These are phyloP conservation scores for Cryptotis parvus DNA, from an alignment of 2,113 vertebrate species.

Conservation along the genomic window DNA sequence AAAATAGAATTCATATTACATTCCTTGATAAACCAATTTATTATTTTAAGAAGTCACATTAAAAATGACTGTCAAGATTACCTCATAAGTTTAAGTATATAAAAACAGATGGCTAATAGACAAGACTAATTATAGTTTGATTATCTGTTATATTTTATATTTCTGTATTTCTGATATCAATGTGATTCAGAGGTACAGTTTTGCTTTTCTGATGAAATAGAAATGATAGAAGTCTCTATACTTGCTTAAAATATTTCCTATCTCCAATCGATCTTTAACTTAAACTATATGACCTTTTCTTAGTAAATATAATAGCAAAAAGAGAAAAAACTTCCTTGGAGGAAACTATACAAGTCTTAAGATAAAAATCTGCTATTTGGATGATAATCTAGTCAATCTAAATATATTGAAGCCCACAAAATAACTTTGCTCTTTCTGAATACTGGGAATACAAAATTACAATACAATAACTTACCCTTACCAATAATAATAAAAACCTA, in stretches of 20 bases:
- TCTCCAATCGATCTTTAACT: slow-evolving; percentile 61
- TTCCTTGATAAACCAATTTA: slow-evolving; percentile 38
- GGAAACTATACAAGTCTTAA: neutral
- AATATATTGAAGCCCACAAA: neutral
- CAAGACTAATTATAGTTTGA: slow-evolving; percentile 23
- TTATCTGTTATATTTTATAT: neutral
- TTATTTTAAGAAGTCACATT: slow-evolving; percentile 32
- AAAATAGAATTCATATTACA: slow-evolving; percentile 37
- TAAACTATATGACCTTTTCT: slow-evolving; percentile 49
- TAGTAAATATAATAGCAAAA: slow-evolving; percentile 21
- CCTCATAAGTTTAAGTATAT: slow-evolving; percentile 26
- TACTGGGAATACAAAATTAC: slow-evolving; percentile 3
- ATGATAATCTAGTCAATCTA: slow-evolving; percentile 37
- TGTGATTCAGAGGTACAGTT: neutral
- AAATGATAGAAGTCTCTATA: neutral
- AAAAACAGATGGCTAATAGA: slow-evolving; percentile 37
- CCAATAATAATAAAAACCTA: neutral
- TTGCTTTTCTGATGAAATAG: neutral
- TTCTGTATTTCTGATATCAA: slow-evolving; percentile 39
- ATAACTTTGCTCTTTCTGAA: neutral
- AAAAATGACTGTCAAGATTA: slow-evolving; percentile 52
- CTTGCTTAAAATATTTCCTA: slow-evolving; percentile 12
- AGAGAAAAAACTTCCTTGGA: neutral
- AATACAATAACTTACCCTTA: neutral
- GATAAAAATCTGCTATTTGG: slow-evolving; percentile 15